Conservation (phyloP, 2,797 vertebrate genomes). For the Hoplostethus atlanticus region DNA sequence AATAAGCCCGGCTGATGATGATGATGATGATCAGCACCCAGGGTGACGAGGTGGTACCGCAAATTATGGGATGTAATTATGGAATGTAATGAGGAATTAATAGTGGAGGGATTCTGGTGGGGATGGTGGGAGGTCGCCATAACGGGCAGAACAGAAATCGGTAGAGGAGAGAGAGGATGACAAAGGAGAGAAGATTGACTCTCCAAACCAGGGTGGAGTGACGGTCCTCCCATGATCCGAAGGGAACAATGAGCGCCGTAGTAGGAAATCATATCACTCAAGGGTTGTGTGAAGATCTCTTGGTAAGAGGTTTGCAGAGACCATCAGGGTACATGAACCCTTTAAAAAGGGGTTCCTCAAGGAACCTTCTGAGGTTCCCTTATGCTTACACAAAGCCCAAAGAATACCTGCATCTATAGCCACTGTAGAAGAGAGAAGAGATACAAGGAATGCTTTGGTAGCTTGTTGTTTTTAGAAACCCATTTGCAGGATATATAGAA, state of each 20-base stretch:
- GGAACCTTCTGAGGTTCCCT: not conserved
- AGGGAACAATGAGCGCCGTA: not conserved
- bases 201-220: not conserved
- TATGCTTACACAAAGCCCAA: not conserved
- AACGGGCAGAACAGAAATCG: not conserved
- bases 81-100: conserved; percentile 5
- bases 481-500: not conserved
- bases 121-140: conserved; percentile 1
- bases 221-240: not conserved
- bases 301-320: not conserved
- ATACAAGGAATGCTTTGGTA: too few relatives aligned
- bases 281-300: not conserved
- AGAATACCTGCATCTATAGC: not conserved
- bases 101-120: not conserved
- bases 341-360: too few relatives aligned
- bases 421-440: too few relatives aligned
- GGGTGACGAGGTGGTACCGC: conserved; percentile 15
- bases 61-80: not conserved
- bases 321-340: not conserved
- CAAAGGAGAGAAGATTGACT: not conserved
- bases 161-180: not conserved
- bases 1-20: conserved; percentile 13
- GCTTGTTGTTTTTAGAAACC: not conserved
- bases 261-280: not conserved
- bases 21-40: not conserved